Percentiles rank a stretch among this genome's conserved stretches.
Evolutionary conservation across 2,797 vertebrate species (phyloP).

Genomic region (Valencia hispanica): DNA sequence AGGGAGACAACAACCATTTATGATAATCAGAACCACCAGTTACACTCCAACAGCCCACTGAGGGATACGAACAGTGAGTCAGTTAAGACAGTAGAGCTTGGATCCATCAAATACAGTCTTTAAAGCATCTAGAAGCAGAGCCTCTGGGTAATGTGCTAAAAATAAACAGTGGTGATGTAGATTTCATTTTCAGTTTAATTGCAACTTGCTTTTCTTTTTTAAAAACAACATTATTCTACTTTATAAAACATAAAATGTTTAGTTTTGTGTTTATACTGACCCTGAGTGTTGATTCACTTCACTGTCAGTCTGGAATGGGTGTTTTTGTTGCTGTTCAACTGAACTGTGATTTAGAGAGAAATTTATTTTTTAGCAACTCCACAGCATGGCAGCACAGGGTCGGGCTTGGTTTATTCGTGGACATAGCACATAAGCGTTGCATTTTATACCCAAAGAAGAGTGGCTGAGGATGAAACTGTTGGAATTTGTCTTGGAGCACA

Average conservation of each 20-base stretch:
- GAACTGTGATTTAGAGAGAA: neutral
- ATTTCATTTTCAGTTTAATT: neutral
- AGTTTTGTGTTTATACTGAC: neutral
- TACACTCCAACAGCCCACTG: neutral
- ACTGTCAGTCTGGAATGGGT: neutral
- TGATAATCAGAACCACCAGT: conserved; percentile 12
- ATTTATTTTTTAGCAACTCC: no score
- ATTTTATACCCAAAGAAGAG: no score
- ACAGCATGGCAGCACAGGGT: no score
- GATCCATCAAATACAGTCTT: neutral
- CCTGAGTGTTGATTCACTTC: neutral
- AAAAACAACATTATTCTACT: neutral
- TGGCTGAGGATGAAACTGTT: no score
- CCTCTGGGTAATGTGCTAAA: neutral
- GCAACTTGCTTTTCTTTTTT: neutral
- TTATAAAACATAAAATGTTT: neutral
- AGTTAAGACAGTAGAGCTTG: neutral
- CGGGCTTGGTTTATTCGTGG: no score
- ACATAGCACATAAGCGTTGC: no score
- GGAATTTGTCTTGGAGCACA: no score
- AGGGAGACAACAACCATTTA: conserved; percentile 15
- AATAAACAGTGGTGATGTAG: neutral
- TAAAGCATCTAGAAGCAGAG: neutral
- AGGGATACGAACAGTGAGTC: conserved; percentile 10
- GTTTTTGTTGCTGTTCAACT: neutral